A percentile compares a stretch with the other conserved stretches of the same genome.
Conservation (phyloP, 1,140 invertebrate species). For the Leucophenga varia region DNA sequence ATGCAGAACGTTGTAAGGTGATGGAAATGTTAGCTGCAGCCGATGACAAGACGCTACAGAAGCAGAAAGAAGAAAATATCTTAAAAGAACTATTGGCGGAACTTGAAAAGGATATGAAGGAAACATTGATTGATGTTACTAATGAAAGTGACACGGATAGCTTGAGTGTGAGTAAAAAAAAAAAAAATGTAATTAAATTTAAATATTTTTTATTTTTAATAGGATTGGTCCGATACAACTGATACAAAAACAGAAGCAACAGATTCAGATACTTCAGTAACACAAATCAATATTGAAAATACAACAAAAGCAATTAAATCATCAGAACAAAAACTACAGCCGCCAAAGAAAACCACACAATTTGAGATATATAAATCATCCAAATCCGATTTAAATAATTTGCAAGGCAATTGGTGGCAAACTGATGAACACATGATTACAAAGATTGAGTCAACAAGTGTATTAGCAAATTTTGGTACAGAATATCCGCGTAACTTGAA, state of each 20-base stretch:
- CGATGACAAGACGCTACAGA: neutral
- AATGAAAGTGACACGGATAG: slow-evolving; percentile 1
- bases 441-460: too few species aligned
- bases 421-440: slow-evolving; percentile 3
- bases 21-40: neutral
- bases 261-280: too few species aligned
- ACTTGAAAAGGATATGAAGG: neutral
- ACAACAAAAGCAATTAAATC: too few species aligned
- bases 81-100: neutral
- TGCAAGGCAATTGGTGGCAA: slow-evolving; percentile 38
- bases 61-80: slow-evolving; percentile 26
- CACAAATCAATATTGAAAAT: too few species aligned
- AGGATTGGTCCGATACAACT: slow-evolving; percentile 27
- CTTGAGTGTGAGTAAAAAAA: slow-evolving; percentile 16
- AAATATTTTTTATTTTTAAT: neutral
- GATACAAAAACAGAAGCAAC: neutral
- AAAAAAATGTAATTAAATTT: too few species aligned
- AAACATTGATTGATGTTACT: slow-evolving; percentile 4
- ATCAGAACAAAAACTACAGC: too few species aligned
- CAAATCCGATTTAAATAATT: neutral
- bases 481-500: slow-evolving; percentile 24
- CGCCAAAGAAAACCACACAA: slow-evolving; percentile 1
- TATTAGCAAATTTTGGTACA: slow-evolving; percentile 32
- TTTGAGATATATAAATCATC: neutral
- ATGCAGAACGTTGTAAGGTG: neutral